Evolutionary conservation across 2,797 vertebrate genomes (phyloP).

Genomic region (Euthynnus affinis): DNA sequence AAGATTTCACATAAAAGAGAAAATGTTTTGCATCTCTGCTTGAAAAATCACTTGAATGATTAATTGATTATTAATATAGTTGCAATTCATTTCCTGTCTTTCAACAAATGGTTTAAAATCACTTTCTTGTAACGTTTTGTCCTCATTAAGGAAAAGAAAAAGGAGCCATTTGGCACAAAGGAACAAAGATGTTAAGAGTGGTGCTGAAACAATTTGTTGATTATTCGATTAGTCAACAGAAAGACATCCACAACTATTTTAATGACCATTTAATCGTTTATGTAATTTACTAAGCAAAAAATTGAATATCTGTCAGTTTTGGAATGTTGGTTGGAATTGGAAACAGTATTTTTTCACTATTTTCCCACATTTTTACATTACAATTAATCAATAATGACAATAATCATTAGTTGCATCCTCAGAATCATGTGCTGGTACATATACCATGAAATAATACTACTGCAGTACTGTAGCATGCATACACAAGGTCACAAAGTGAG

Average conservation of each 20-base stretch:
- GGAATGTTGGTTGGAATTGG: not conserved
- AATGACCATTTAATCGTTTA: not conserved
- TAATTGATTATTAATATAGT: not conserved
- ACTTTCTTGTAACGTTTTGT: not conserved
- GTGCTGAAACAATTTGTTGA: not conserved
- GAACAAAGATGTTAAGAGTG: not conserved
- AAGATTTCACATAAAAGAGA: not conserved
- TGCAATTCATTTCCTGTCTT: not conserved
- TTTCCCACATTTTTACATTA: not conserved
- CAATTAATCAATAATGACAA: not conserved
- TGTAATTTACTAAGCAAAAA: not conserved
- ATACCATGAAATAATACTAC: not conserved
- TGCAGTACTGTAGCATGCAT: not conserved
- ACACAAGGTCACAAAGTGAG: constrained; percentile 36
- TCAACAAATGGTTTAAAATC: not conserved
- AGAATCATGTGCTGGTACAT: not conserved
- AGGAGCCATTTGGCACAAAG: not conserved
- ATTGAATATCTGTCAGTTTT: not conserved
- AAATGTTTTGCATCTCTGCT: not conserved
- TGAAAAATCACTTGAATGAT: not conserved
- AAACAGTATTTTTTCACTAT: not conserved
- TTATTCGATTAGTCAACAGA: not conserved
- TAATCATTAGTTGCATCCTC: constrained; percentile 5
- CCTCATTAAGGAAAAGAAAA: not conserved
- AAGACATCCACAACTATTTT: not conserved